Conservation (phyloP, 1,140 invertebrate species). For the Halictus rubicundus region DNA sequence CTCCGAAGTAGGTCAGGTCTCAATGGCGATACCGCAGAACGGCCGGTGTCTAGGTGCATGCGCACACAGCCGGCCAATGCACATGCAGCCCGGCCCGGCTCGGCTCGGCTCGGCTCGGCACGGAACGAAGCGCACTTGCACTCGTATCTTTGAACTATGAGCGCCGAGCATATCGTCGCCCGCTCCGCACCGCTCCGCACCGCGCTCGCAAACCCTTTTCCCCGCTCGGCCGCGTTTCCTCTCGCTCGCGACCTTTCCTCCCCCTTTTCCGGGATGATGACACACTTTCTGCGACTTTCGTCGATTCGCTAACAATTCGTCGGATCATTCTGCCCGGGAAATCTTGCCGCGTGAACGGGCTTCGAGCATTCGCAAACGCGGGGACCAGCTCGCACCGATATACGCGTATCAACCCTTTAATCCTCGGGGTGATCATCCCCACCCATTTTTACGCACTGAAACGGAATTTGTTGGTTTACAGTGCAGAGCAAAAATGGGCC, state of each 20-base stretch:
- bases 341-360: too few species aligned
- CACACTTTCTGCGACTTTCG: conserved; percentile 11
- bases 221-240: background rate
- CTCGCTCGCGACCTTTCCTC: conserved; percentile 6
- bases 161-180: conserved; percentile 35
- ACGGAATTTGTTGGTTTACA: too few species aligned
- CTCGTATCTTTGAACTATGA: conserved; percentile 65
- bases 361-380: too few species aligned
- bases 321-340: too few species aligned
- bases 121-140: conserved; percentile 43
- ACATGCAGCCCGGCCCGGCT: conserved; percentile 6
- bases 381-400: too few species aligned
- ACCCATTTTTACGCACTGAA: too few species aligned
- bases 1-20: conserved; percentile 72
- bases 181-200: background rate
- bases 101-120: background rate
- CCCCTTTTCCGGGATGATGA: conserved; percentile 7
- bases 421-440: too few species aligned
- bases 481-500: too few species aligned
- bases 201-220: too few species aligned
- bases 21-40: conserved; percentile 60
- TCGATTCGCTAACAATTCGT: background rate
- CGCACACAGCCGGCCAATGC: conserved; percentile 41
- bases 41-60: conserved; percentile 35
- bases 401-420: too few species aligned